phyloP scores from a whole-genome alignment of 2,113 vertebrate genomes.

The Trematomus loennbergii region DNA sequence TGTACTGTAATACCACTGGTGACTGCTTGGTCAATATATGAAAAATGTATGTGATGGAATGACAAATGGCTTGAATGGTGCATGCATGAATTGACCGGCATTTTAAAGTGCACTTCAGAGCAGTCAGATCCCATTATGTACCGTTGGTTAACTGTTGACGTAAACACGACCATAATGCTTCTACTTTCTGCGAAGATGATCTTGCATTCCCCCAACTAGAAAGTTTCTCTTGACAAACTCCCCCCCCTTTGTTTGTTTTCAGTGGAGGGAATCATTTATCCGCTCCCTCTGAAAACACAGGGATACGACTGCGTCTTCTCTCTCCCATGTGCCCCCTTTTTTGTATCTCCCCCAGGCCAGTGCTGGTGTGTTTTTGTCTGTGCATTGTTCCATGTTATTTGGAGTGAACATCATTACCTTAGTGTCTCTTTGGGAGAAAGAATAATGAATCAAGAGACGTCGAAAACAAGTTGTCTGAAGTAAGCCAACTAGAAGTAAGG shows the following conservation, averaged over 20 bases:
- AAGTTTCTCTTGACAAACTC: background rate
- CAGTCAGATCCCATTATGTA: slow-evolving; percentile 51
- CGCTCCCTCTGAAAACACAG: background rate
- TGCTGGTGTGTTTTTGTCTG: slow-evolving; percentile 22
- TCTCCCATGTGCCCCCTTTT: background rate
- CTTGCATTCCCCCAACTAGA: background rate
- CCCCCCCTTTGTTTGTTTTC: background rate
- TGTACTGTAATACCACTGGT: slow-evolving; percentile 24
- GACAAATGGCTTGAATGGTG: slow-evolving; percentile 72
- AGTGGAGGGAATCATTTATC: background rate
- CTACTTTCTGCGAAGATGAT: background rate
- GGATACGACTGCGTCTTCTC: background rate
- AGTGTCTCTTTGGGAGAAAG: slow-evolving; percentile 22
- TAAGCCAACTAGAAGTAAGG: background rate
- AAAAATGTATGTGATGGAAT: slow-evolving; percentile 70
- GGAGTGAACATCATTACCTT: slow-evolving; percentile 12
- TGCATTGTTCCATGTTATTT: background rate
- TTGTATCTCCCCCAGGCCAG: background rate
- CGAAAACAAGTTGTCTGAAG: background rate
- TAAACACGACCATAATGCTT: background rate
- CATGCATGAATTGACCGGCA: slow-evolving; percentile 62
- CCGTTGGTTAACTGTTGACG: slow-evolving; percentile 31
- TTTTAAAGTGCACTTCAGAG: slow-evolving; percentile 48
- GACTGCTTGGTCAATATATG: slow-evolving; percentile 45
- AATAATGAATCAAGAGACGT: slow-evolving; percentile 3